Evolutionary conservation across 2,888 invertebrate genomes (phyloP), one percentile per base, ranked within the genome.

Genomic region (Brachyopa scutellaris): DNA sequence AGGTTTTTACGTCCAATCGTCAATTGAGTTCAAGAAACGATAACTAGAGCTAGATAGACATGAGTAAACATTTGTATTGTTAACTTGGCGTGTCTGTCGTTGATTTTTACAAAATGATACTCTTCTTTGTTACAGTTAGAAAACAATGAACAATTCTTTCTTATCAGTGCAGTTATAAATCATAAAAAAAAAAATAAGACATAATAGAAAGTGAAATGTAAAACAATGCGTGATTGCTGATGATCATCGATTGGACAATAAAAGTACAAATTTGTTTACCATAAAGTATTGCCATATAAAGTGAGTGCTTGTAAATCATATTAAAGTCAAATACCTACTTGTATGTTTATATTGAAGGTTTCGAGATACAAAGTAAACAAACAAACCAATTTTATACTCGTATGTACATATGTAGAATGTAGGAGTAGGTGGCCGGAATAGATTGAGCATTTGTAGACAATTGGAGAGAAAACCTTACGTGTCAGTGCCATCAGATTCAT

Each of bases 11-110:
- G n/a, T n/a, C n/a, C n/a, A n/a, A n/a, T n/a, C n/a, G n/a, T n/a
- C n/a, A n/a, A n/a, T 45, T 15, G 45, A 45, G 59, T 61, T 45
- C 45, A 45, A 61, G 9, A 31, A 61, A 61, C 61, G 45, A 61
- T 61, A 61, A 59, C 42, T 42, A 31, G 36, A n/a, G n/a, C n/a
- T n/a, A n/a, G n/a, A n/a, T n/a, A n/a, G n/a, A n/a, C n/a, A n/a
- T n/a, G n/a, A n/a, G n/a, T n/a, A n/a, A n/a, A n/a, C n/a, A n/a
- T 33, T 61, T 31, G 31, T 45, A 45, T 42, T 36, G 8, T 23
- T 23, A 23, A 57, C 38, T 57, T 61, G 31, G 8, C 19, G 5
- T 19, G 11, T 17, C 42, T 61, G 26, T n/a, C n/a, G n/a, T n/a
- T n/a, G n/a, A n/a, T n/a, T n/a, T n/a, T n/a, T n/a, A n/a, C n/a